Evolutionary conservation across 2,797 vertebrate species (phyloP), one percentile per base, ranked within the genome.

Genomic region (Sparidentex hasta): DNA sequence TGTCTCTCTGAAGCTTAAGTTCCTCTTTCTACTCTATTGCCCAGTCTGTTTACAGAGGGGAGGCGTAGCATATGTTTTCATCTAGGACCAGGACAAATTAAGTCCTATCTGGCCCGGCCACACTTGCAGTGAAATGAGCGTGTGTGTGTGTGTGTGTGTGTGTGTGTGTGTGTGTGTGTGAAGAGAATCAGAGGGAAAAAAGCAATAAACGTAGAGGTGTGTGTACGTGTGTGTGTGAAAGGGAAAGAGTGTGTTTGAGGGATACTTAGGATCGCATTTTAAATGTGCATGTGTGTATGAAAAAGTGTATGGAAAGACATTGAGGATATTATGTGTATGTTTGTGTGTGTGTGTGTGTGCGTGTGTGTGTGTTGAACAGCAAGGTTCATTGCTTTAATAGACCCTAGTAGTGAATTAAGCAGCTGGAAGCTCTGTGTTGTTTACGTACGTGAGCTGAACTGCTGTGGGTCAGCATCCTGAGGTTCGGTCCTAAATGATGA

Each of bases 11-110:
- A 77, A 71, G 74, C 86, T 87, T 79, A 73, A 80, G 64, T 69
- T 78, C 66, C 29, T 66, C 71, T 84, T 78, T 87, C 80, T 75
- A 74, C 80, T 89, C 77, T 68, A 71, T 79, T 81, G 83, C 47
- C 61, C 82, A 67, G 83, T 80, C 57, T 86, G 71, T 87, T 91
- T 85, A 85, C 81, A 80, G 79, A 87, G 66, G 63, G 52, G 71
- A 86, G 80, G 82, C 43, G 56, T 68, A 87, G 81, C 81, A 82
- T 83, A 86, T 86, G 84, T 87, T 88, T 89, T 90, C 76, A 87
- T 89, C 89, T 76, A 27, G 47, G 69, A 47, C 67, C 65, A 74
- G 82, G 78, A 74, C 86, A 90, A 88, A 91, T 87, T 62, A 88
- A 88, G 86, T 82, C 84, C 87, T 88, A 83, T 88, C 83, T 88